A percentile compares a stretch with the other conserved stretches of the same genome.
Conservation (phyloP, 2,797 vertebrate species). For the Varecia variegata region DNA sequence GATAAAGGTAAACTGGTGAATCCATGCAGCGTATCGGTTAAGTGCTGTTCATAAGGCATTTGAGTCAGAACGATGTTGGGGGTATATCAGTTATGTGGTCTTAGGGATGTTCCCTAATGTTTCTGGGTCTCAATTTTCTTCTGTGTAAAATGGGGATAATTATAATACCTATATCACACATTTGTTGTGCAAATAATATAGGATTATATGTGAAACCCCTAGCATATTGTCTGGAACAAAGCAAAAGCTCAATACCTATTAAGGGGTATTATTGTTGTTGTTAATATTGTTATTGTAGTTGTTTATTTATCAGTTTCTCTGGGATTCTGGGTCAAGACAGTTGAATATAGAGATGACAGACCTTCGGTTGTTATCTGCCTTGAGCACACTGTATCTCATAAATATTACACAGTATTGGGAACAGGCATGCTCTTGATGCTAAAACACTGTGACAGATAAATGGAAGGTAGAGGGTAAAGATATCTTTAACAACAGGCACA, state of each 20-base stretch:
- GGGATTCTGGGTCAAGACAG: neutral
- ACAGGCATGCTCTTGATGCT: slow-evolving; percentile 40
- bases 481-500: slow-evolving; percentile 12
- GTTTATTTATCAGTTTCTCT: neutral
- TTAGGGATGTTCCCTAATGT: neutral
- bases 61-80: neutral
- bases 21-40: rapidly evolving
- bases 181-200: neutral
- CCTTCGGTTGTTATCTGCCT: neutral
- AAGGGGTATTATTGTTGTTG: neutral
- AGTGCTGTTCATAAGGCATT: neutral
- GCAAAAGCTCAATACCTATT: neutral
- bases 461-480: slow-evolving; percentile 24
- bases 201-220: neutral
- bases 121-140: neutral
- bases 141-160: neutral
- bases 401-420: slow-evolving; percentile 11
- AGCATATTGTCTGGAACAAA: neutral
- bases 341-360: neutral
- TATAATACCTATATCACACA: neutral
- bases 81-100: neutral
- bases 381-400: neutral
- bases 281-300: neutral
- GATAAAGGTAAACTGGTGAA: neutral
- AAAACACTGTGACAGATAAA: slow-evolving; percentile 60